Evolutionary conservation across 1,140 invertebrate genomes (phyloP).

Genomic region (Chironomus striatipennis): DNA sequence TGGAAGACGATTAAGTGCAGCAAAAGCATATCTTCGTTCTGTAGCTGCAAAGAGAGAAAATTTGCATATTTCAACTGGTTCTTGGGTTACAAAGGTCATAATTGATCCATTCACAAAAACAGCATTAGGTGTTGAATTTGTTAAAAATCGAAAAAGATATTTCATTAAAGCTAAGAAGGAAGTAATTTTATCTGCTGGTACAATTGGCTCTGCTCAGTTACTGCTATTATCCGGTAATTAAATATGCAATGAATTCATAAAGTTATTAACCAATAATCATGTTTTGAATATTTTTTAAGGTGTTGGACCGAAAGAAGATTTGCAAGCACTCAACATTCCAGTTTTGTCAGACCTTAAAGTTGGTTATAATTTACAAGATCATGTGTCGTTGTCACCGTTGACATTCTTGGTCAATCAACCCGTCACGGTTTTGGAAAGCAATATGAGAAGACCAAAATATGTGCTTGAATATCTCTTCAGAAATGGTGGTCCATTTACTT

Average conservation of each 20-base stretch:
- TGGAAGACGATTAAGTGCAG: slow-evolving; percentile 73
- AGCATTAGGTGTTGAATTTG: slow-evolving; percentile 46
- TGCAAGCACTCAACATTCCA: slow-evolving; percentile 46
- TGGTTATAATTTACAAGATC: slow-evolving; percentile 73
- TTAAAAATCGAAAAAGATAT: slow-evolving; percentile 47
- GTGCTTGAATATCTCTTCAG: slow-evolving; percentile 48
- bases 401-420: slow-evolving; percentile 58
- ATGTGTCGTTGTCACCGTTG: slow-evolving; percentile 60
- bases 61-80: slow-evolving; percentile 66
- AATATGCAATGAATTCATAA: not conserved
- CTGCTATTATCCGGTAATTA: slow-evolving; percentile 54
- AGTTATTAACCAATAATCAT: too few species aligned
- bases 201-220: slow-evolving; percentile 74
- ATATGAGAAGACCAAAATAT: slow-evolving; percentile 42
- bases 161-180: slow-evolving; percentile 61
- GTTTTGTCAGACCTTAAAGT: slow-evolving; percentile 60
- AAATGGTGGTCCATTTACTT: slow-evolving; percentile 55
- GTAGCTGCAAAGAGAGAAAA: slow-evolving; percentile 58
- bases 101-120: slow-evolving; percentile 50
- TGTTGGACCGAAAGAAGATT: slow-evolving; percentile 65
- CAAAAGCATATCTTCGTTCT: slow-evolving; percentile 74
- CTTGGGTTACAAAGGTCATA: slow-evolving; percentile 60
- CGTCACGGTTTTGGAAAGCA: slow-evolving; percentile 43
- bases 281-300: slow-evolving; percentile 42
- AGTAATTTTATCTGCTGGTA: slow-evolving; percentile 63